Percentiles rank a stretch among this genome's conserved stretches.
phyloP scores from a whole-genome alignment of 2,888 invertebrate genomes.

The Crioceris asparagi region DNA sequence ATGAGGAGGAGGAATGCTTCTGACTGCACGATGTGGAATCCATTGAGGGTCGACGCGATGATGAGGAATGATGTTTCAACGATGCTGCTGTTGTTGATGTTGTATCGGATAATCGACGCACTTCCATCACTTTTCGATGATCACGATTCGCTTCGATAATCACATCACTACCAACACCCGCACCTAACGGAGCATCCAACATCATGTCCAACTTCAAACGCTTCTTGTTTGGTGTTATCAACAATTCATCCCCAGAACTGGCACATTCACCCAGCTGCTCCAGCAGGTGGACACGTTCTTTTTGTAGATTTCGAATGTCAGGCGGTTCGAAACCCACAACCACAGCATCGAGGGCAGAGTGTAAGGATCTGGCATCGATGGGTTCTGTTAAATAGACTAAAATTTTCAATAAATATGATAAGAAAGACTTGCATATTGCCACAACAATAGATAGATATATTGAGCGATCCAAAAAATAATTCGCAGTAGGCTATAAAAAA shows the following conservation, averaged over 20 bases:
- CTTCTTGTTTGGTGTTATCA: slow-evolving; percentile 55
- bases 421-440: too few relatives aligned
- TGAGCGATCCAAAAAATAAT: too few relatives aligned
- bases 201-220: slow-evolving; percentile 50
- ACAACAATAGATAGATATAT: too few relatives aligned
- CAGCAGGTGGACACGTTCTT: slow-evolving; percentile 57
- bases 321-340: slow-evolving; percentile 34
- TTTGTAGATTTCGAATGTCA: slow-evolving; percentile 55
- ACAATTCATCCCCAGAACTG: slow-evolving; percentile 56
- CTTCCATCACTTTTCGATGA: slow-evolving; percentile 40
- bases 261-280: slow-evolving; percentile 62
- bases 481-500: too few relatives aligned
- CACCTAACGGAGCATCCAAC: slow-evolving; percentile 28
- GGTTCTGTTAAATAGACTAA: too few relatives aligned
- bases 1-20: slow-evolving; percentile 28
- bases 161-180: slow-evolving; percentile 32
- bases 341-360: slow-evolving; percentile 11
- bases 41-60: slow-evolving; percentile 43
- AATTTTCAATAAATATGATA: too few relatives aligned
- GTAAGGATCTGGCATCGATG: too few relatives aligned
- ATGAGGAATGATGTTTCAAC: slow-evolving; percentile 9
- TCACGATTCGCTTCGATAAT: slow-evolving; percentile 37
- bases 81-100: slow-evolving; percentile 1
- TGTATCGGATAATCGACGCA: slow-evolving; percentile 42
- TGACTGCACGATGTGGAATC: slow-evolving; percentile 40